Evolutionary conservation across 2,888 invertebrate genomes (phyloP).

Genomic region (Matsumyia berberina): DNA sequence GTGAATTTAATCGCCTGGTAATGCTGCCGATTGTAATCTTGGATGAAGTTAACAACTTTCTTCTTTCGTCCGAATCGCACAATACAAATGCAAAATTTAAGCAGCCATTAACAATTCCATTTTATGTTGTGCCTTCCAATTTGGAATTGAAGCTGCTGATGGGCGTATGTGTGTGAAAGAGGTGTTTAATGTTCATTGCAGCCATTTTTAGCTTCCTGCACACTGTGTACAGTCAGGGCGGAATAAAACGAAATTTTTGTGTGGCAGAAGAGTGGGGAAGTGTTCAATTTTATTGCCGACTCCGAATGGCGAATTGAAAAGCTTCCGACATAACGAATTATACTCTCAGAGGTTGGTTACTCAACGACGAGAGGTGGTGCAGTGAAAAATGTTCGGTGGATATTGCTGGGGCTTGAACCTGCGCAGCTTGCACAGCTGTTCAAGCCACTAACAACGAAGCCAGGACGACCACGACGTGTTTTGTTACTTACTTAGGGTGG

Average conservation of each 20-base stretch:
- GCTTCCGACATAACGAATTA: too few relatives aligned
- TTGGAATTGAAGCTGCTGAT: not conserved
- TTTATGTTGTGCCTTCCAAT: conserved; percentile 42
- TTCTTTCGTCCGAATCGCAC: conserved; percentile 23
- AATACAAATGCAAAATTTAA: conserved; percentile 67
- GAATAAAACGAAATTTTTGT: conserved; percentile 24
- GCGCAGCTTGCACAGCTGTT: too few relatives aligned
- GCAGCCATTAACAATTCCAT: conserved; percentile 58
- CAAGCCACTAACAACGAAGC: too few relatives aligned
- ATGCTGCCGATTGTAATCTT: conserved; percentile 59
- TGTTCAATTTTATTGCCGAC: too few relatives aligned
- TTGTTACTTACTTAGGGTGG: too few relatives aligned
- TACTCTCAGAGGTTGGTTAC: too few relatives aligned
- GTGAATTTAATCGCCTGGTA: conserved; percentile 56
- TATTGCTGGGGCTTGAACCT: too few relatives aligned
- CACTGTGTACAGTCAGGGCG: conserved; percentile 6
- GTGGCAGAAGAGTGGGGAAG: not conserved
- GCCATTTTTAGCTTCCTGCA: conserved; percentile 38
- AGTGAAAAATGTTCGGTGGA: too few relatives aligned
- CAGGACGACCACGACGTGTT: too few relatives aligned
- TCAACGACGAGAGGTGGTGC: too few relatives aligned
- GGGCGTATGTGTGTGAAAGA: conserved; percentile 11
- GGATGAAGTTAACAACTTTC: conserved; percentile 55
- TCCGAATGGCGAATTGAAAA: too few relatives aligned
- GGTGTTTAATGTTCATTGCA: conserved; percentile 42